These are phyloP conservation scores for Sphenodon punctatus DNA, from an alignment of 2,797 vertebrate species.

Conservation along the genomic window DNA sequence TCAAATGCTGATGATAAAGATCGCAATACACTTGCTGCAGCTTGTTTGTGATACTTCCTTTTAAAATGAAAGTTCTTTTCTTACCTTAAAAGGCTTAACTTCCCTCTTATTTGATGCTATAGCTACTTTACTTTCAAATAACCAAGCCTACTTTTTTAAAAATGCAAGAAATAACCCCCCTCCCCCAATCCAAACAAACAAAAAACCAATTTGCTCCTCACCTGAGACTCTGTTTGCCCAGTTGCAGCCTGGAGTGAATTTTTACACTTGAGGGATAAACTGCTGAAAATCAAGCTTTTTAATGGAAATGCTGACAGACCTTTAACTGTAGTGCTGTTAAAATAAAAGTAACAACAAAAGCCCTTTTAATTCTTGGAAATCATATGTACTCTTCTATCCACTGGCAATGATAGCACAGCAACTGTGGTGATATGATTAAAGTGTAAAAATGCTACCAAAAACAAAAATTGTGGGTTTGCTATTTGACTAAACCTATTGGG, in stretches of 20 bases:
- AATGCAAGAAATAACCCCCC: conserved; percentile 5
- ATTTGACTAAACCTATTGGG: not conserved
- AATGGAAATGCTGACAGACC: conserved; percentile 46
- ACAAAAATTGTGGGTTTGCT: not conserved
- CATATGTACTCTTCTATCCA: not conserved
- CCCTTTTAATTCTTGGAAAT: conserved; percentile 54
- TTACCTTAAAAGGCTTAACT: not conserved
- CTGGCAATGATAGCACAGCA: not conserved
- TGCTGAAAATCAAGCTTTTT: conserved; percentile 53
- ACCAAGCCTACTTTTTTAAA: conserved; percentile 18
- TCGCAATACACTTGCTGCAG: not conserved
- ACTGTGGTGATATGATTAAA: conserved; percentile 12
- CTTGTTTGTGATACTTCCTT: not conserved
- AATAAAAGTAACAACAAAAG: conserved; percentile 34
- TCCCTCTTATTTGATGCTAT: not conserved
- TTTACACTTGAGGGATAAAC: conserved; percentile 59
- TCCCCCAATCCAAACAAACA: not conserved
- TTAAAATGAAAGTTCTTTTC: not conserved
- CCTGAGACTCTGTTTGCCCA: conserved; percentile 41
- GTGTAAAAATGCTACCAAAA: conserved; percentile 22
- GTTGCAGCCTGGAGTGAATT: conserved; percentile 36
- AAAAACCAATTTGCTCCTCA: conserved; percentile 9
- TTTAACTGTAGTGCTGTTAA: conserved; percentile 26
- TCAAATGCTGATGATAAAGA: not conserved
- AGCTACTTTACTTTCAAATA: conserved; percentile 30